Evolutionary conservation across 2,113 vertebrate genomes (phyloP).

Genomic region (Clarias gariepinus): DNA sequence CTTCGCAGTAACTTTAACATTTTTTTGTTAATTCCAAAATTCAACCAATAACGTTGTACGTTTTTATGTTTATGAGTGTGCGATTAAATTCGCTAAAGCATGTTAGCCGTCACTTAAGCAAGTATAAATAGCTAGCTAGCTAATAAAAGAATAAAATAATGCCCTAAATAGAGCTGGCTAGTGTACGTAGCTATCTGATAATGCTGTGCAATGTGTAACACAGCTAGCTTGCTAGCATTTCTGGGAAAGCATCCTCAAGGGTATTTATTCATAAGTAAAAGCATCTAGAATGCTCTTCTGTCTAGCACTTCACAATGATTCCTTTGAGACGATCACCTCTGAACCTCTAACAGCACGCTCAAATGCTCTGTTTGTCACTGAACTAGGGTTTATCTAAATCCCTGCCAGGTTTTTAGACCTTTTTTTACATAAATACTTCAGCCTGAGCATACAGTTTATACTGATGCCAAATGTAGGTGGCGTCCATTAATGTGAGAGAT

Average conservation of each 20-base stretch:
- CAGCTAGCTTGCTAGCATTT: neutral
- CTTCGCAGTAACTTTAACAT: too few species aligned
- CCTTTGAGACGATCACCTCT: slow-evolving; percentile 31
- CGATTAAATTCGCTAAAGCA: too few species aligned
- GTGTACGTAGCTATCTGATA: neutral
- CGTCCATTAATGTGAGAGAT: neutral
- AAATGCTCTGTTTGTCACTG: too few species aligned
- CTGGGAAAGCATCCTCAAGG: neutral
- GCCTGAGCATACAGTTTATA: neutral
- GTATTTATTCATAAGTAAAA: slow-evolving; percentile 21
- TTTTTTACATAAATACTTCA: too few species aligned
- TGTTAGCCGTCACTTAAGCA: neutral
- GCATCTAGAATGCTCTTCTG: neutral
- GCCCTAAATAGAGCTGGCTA: neutral
- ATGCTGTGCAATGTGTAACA: neutral
- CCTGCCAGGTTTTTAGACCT: slow-evolving; percentile 3
- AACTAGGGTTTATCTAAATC: neutral
- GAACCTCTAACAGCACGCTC: slow-evolving; percentile 3
- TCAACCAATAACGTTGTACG: too few species aligned
- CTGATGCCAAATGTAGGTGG: slow-evolving; percentile 7
- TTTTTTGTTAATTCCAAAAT: too few species aligned
- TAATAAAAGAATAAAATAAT: too few species aligned
- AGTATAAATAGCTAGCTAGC: neutral
- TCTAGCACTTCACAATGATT: neutral
- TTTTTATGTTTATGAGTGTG: too few species aligned